Evolutionary conservation across 30 jellyfish, hydroid and myxozoan species (phyloP), one percentile per base, ranked within the genome.

Genomic region (Pseudorhiza aurosa): DNA sequence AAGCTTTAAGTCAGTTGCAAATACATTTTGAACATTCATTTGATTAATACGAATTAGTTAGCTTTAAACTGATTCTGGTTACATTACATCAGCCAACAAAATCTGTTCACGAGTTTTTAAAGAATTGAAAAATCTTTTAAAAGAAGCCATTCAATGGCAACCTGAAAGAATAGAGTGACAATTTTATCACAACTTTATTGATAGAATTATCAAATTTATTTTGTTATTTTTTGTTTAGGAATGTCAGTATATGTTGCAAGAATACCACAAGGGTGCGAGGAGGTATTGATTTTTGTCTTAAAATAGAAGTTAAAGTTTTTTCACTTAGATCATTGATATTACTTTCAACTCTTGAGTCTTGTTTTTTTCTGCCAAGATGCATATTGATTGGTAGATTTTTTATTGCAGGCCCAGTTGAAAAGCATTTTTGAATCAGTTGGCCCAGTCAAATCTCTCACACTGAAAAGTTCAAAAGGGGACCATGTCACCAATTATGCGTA

Each of bases 401-500:
- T 2, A 26, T 56, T 58, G 42, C 8, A 77, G 89, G 58, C 79
- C 2, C 25, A 60, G 62, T 64, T 77, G 31, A 62, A 26, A 46
- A 63, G 62, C 0, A 27, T 77, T 7, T 79, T 79, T 79, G 60
- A 71, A 15, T 0, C 65, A 5, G 57, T 79, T 56, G 91, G 91
- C 1, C 33, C 75, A 65, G 42, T 79, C 25, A 79, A 42, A 33
- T 50, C 76, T 2, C 77, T 79, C 0, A 26, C 24, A 2, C 8
- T 79, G 32, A 64, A 79, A 39, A 68, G 67, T 10, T 79, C 76
- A 12, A 79, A 65, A 65, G 91, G 91, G 18, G 91, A 79, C n/a
- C 71, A 79, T 39, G 49, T 25, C n/a, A 58, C 51, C 19, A 79
- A 79, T 24, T 79, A 63, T 46, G 91, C 83, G 91, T 79, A 65